phyloP scores from a whole-genome alignment of 2,797 vertebrate species.

The Coendou prehensilis region DNA sequence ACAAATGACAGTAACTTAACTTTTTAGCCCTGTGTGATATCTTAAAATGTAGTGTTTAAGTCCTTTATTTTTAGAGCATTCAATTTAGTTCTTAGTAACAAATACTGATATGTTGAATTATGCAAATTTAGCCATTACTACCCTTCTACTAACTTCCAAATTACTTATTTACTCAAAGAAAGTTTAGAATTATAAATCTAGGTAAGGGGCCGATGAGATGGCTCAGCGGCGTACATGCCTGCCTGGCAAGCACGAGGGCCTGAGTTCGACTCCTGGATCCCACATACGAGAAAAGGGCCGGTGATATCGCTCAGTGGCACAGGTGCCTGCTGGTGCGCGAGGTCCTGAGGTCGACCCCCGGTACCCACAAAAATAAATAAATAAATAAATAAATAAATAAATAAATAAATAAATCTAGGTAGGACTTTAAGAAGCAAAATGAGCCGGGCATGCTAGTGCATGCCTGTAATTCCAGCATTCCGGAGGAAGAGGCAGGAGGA shows the following conservation, averaged over 20 bases:
- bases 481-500: background rate
- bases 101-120: slow-evolving; percentile 22
- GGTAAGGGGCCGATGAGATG: background rate
- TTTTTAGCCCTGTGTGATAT: background rate
- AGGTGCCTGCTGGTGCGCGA: too few species aligned
- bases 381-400: background rate
- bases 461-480: background rate
- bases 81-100: slow-evolving; percentile 49
- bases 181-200: slow-evolving; percentile 43
- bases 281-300: too few species aligned
- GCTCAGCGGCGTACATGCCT: too few species aligned
- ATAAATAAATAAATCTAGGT: background rate
- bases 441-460: background rate
- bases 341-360: too few species aligned
- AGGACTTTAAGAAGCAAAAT: slow-evolving; percentile 66
- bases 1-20: slow-evolving; percentile 53
- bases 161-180: slow-evolving; percentile 41
- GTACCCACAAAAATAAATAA: too few species aligned
- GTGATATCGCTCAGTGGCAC: too few species aligned
- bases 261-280: too few species aligned
- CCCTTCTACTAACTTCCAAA: slow-evolving; percentile 41
- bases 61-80: slow-evolving; percentile 40
- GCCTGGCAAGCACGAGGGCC: too few species aligned
- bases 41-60: slow-evolving; percentile 35
- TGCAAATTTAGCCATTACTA: background rate